Evolutionary conservation across 2,797 vertebrate genomes (phyloP).

Genomic region (Okamejei kenojei): DNA sequence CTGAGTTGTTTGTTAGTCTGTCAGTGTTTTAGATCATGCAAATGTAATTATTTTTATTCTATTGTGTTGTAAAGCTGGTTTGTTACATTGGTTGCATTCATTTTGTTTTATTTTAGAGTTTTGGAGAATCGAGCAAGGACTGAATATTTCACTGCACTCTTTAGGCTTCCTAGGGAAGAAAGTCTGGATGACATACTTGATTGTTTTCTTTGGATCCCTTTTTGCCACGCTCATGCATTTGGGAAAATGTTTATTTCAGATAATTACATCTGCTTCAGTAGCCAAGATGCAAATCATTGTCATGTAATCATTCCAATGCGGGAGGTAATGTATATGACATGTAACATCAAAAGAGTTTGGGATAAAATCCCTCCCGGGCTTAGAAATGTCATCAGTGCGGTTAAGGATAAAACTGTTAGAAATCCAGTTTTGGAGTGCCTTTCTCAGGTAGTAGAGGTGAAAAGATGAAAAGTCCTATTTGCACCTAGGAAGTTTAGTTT

Average conservation of each 20-base stretch:
- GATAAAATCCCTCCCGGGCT: background rate
- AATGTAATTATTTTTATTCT: background rate
- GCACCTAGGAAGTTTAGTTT: background rate
- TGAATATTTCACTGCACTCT: slow-evolving; percentile 80
- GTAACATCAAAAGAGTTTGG: background rate
- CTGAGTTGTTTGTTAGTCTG: background rate
- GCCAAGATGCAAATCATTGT: slow-evolving; percentile 85
- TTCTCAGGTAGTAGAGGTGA: background rate
- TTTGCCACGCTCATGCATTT: slow-evolving; percentile 76
- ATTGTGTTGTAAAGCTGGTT: slow-evolving; percentile 35
- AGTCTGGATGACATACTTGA: slow-evolving; percentile 84
- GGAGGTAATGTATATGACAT: slow-evolving; percentile 65
- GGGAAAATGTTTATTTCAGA: slow-evolving; percentile 93
- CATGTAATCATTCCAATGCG: slow-evolving; percentile 81
- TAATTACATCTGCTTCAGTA: slow-evolving; percentile 89
- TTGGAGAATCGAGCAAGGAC: slow-evolving; percentile 82
- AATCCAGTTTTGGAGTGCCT: background rate
- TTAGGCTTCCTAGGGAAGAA: slow-evolving; percentile 83
- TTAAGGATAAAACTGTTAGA: background rate
- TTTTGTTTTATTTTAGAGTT: slow-evolving; percentile 61
- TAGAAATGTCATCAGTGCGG: background rate
- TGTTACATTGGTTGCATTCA: slow-evolving; percentile 41
- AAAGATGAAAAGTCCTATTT: background rate
- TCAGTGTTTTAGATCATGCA: no score
- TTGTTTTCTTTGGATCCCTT: slow-evolving; percentile 88